Percentiles rank a stretch among this genome's conserved stretches.
phyloP scores from a whole-genome alignment of 2,888 invertebrate species.

The Drosophila koepferae region DNA sequence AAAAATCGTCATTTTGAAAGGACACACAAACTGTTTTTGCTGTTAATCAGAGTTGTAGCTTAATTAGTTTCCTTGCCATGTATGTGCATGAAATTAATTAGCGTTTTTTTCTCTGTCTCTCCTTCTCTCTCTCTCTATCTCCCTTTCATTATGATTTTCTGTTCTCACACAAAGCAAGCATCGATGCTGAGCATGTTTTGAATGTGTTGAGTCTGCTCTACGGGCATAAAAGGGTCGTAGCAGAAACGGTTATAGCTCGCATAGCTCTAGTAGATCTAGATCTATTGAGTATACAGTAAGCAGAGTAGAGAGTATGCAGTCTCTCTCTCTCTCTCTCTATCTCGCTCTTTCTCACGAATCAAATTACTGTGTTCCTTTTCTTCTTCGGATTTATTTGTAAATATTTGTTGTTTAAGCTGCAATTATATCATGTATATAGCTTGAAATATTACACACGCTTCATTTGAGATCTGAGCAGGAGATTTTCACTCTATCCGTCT shows the following conservation, averaged over 20 bases:
- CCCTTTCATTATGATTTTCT: constrained; percentile 10
- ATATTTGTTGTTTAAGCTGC: not conserved
- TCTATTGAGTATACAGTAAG: not conserved
- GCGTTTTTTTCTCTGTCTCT: constrained; percentile 37
- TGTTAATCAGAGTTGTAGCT: constrained; percentile 71
- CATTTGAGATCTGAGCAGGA: not conserved
- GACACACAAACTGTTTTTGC: constrained; percentile 64
- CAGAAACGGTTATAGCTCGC: no score
- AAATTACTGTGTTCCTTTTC: not conserved
- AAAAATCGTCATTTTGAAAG: constrained; percentile 64
- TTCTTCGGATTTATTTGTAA: not conserved
- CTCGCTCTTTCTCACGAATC: not conserved
- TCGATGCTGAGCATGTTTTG: constrained; percentile 1
- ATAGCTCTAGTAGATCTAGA: not conserved
- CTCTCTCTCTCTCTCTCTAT: not conserved
- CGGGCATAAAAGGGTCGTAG: not conserved
- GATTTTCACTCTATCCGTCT: not conserved
- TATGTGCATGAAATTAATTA: constrained; percentile 71
- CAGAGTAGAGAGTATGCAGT: not conserved
- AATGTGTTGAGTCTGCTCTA: not conserved
- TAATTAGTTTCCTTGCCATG: constrained; percentile 74
- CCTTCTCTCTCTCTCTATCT: not conserved
- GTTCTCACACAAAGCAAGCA: constrained; percentile 23
- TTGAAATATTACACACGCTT: constrained; percentile 1
- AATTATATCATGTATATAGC: not conserved